Evolutionary conservation across 92 coral and sea anemone genomes (phyloP), one percentile per base, ranked within the genome.

Genomic region (Meandrina meandrites): DNA sequence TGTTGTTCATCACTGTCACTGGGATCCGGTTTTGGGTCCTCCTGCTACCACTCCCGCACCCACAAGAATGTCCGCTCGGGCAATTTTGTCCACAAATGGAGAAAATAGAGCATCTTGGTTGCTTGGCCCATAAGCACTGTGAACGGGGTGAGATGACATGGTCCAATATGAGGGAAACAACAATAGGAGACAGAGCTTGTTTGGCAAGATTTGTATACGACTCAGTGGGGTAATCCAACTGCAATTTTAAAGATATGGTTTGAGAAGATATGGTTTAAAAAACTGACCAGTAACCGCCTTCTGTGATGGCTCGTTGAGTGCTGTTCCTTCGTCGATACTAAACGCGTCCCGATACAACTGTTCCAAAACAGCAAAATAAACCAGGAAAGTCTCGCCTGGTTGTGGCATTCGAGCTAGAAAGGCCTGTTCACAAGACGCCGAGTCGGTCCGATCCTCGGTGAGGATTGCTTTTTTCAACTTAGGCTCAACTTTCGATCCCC

Each of bases 231-330:
- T 50, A 50, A 50, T 50, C 54, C 54, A 50, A 13, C 54, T 50
- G 54, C 16, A 50, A 9, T 50, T 50, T 50, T 16, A 24, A 16
- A 56, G 62, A 56, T 56, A 56, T 56, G 22, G 70, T 13, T 12
- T 56, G 64, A 56, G 76, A 81, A 79, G 69, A 79, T 60, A 79
- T 60, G 85, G 69, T 60, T 75, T 36, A 45, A 86, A 70, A 50
- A 86, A 86, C 90, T 86, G 90, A 13, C 80, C 62, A 57, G 79
- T 78, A 79, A 86, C 45, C 32, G 80, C 90, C 47, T 53, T 35
- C 73, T 80, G 68, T 28, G 84, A 56, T 28, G 84, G 70, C 69
- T 56, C 84, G 84, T 21, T 56, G 50, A 58, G 68, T 27, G 48
- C 57, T 80, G 50, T 56, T 42, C 30, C 68, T 53, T 58, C 71